Conservation (phyloP, 2,113 vertebrate genomes). For the Glaucomys volans region DNA sequence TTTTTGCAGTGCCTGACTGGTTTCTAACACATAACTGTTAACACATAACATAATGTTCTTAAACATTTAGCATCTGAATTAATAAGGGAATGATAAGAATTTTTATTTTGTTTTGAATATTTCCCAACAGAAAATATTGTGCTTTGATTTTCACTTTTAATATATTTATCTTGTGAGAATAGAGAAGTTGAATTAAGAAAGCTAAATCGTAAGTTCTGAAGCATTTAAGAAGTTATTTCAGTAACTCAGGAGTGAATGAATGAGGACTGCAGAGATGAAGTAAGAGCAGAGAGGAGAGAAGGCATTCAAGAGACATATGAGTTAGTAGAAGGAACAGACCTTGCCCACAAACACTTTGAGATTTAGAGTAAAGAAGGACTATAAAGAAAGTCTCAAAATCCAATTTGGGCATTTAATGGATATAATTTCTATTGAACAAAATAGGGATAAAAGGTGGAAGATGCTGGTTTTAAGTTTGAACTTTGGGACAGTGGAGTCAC, state of each 20-base stretch:
- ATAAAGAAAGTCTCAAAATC: background rate
- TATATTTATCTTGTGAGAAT: background rate
- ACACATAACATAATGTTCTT: background rate
- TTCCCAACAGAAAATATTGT: background rate
- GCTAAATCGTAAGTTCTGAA: background rate
- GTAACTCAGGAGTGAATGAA: background rate
- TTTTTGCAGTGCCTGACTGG: background rate
- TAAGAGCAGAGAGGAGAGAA: background rate
- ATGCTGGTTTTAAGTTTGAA: background rate
- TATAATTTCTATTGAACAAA: background rate
- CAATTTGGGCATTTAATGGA: background rate
- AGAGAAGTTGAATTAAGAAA: background rate
- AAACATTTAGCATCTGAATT: background rate
- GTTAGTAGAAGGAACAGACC: background rate
- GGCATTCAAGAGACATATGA: background rate
- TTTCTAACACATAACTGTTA: background rate
- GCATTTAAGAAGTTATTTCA: background rate
- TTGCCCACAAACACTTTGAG: background rate
- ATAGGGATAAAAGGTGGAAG: background rate
- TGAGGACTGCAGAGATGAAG: background rate
- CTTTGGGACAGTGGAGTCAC: too few species aligned
- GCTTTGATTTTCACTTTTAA: background rate
- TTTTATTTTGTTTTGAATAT: conserved; percentile 11
- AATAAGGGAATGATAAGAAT: background rate
- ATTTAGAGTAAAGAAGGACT: background rate